Evolutionary conservation across 1,140 invertebrate species (phyloP), one percentile per base, ranked within the genome.

Genomic region (Hestina assimilis): DNA sequence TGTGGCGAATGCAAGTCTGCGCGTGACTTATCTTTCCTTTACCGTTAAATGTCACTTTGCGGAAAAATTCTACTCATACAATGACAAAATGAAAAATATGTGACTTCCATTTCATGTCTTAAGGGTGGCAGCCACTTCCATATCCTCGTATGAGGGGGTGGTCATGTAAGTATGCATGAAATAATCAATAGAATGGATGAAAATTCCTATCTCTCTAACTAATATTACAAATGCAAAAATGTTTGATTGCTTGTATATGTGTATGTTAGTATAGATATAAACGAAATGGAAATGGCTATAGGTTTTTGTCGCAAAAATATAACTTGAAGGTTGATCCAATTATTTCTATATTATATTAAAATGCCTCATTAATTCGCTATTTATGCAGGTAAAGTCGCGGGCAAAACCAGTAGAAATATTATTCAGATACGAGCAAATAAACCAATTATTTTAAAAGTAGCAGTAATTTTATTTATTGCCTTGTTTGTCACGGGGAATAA

Each of bases 11-110:
- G 76, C 69, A 78, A 66, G 46, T 46, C 51, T 59, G 67, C 66
- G 63, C 76, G 74, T 83, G 80, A 81, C 78, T 81, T 83, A 83
- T 81, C 80, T 56, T 29, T 21, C 43, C 35, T 47, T 20, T 28
- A 19, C 24, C 45, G 26, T 29, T 35, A 42, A 54, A 54, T 45
- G 51, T 54, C 51, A 38, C 28, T 46, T 9, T 28, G 23, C n/a
- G 33, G 45, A 47, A 56, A 46, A 56, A 56, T 48, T 41, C 52
- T 12, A 14, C 35, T 48, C 54, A 46, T 40, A 51, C 24, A 55
- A 47, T 40, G 52, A 28, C 33, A 35, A 28, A 21, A 40, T 55
- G 52, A 55, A 47, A 55, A 46, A 55, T 55, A 15, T 35, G n/a
- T 42, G 23, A n/a, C 21, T 28, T 45, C 20, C 29, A 46, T 40